A percentile compares a stretch with the other conserved stretches of the same genome.
Evolutionary conservation across 2,797 vertebrate genomes (phyloP).

Genomic region (Antrozous pallidus): DNA sequence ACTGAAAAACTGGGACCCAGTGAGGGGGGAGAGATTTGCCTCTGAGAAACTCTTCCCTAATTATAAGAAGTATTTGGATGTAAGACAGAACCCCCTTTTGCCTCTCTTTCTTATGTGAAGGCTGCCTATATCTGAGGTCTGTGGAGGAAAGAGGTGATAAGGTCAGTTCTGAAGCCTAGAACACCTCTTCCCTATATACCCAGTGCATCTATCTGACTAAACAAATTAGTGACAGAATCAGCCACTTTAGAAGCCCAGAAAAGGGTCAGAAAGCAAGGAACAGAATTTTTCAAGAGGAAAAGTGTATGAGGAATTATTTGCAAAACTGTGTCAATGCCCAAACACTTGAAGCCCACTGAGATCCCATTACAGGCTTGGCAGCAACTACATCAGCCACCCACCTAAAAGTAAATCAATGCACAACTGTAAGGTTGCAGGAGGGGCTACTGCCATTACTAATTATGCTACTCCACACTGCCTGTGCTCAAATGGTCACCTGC

Average conservation of each 20-base stretch:
- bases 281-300: slow-evolving; percentile 23
- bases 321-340: slow-evolving; percentile 22
- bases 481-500: not conserved
- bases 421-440: slow-evolving; percentile 22
- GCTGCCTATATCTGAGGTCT: not conserved
- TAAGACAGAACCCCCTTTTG: slow-evolving; percentile 6
- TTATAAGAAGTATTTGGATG: not conserved
- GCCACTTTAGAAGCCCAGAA: slow-evolving; percentile 28
- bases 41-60: slow-evolving; percentile 45
- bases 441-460: not conserved
- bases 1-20: slow-evolving; percentile 30
- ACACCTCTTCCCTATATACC: not conserved
- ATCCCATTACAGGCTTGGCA: not conserved
- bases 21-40: slow-evolving; percentile 1
- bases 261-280: slow-evolving; percentile 16
- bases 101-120: not conserved
- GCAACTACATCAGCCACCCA: not conserved
- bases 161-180: not conserved
- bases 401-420: slow-evolving; percentile 38
- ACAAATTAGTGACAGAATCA: not conserved
- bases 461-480: slow-evolving; percentile 1
- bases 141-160: not conserved
- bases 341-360: slow-evolving; percentile 14
- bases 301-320: not conserved
- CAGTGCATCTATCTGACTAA: slow-evolving; percentile 33